Conservation (phyloP, 2,113 vertebrate species). For the Prunella fulvescens region DNA sequence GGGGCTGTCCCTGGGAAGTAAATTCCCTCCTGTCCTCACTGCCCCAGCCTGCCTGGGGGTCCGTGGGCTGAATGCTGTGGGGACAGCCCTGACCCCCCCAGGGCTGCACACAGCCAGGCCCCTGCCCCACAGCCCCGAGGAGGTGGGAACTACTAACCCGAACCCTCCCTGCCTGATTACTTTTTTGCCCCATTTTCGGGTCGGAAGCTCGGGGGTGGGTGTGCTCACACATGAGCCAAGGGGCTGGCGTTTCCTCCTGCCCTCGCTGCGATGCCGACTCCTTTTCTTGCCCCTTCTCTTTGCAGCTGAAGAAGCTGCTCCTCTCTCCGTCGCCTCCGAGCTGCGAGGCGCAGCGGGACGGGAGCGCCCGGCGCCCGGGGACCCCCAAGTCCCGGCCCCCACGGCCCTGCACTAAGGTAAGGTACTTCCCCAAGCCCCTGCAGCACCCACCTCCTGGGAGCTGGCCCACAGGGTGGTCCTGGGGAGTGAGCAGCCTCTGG, state of each 20-base stretch:
- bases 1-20: not conserved
- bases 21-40: not conserved
- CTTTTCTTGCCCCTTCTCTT: constrained; percentile 48
- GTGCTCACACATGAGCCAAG: not conserved
- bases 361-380: constrained; percentile 75
- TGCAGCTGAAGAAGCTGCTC: constrained; percentile 90
- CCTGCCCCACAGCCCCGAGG: not conserved
- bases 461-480: accelerated
- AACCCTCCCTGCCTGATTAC: not conserved
- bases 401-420: constrained; percentile 88
- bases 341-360: constrained; percentile 82
- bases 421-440: constrained; percentile 59
- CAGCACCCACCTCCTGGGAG: not conserved
- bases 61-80: not conserved
- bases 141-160: not conserved
- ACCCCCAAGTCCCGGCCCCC: constrained; percentile 75
- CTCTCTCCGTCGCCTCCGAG: constrained; percentile 82
- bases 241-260: not conserved
- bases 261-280: constrained; percentile 10
- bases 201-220: not conserved
- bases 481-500: not conserved
- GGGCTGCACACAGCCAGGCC: not conserved
- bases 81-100: not conserved
- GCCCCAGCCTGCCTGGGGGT: accelerated
- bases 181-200: not conserved